phyloP scores from a whole-genome alignment of 2,888 invertebrate genomes.

The Drosophila mettleri region DNA sequence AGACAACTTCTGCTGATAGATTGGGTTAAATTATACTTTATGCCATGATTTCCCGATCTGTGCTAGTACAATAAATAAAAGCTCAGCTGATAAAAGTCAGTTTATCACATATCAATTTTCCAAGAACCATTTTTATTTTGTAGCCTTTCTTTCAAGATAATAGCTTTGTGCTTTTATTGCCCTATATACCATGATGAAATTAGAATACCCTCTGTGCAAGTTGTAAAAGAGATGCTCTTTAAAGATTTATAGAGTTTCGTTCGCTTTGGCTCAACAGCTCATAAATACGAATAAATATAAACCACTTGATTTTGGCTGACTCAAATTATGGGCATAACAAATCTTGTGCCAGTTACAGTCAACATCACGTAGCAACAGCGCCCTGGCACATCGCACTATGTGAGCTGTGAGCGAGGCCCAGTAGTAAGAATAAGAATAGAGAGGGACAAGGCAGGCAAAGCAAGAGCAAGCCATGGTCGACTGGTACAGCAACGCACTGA shows the following conservation, averaged over 20 bases:
- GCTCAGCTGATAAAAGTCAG: not conserved
- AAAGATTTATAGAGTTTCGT: constrained; percentile 69
- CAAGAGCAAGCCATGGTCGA: not conserved
- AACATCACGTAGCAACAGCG: constrained; percentile 68
- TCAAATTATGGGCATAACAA: constrained; percentile 73
- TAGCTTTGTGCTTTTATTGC: not conserved
- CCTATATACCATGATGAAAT: constrained; percentile 4
- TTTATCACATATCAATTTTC: not conserved
- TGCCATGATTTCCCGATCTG: too few relatives aligned
- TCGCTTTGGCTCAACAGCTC: constrained; percentile 41
- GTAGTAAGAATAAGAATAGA: not conserved
- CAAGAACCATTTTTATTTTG: not conserved
- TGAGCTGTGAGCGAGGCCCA: not conserved
- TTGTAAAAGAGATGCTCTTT: constrained; percentile 35
- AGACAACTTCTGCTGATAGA: too few relatives aligned
- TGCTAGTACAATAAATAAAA: too few relatives aligned
- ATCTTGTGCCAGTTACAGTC: constrained; percentile 74
- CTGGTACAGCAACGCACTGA: constrained; percentile 7
- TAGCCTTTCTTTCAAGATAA: not conserved
- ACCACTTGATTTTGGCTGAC: constrained; percentile 66
- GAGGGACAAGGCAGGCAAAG: not conserved
- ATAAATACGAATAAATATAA: constrained; percentile 74
- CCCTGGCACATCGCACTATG: constrained; percentile 11
- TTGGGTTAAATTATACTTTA: too few relatives aligned
- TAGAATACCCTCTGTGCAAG: not conserved